These are phyloP conservation scores for Meriones psammophilus DNA, from an alignment of 2,797 vertebrate genomes.

Conservation along the genomic window DNA sequence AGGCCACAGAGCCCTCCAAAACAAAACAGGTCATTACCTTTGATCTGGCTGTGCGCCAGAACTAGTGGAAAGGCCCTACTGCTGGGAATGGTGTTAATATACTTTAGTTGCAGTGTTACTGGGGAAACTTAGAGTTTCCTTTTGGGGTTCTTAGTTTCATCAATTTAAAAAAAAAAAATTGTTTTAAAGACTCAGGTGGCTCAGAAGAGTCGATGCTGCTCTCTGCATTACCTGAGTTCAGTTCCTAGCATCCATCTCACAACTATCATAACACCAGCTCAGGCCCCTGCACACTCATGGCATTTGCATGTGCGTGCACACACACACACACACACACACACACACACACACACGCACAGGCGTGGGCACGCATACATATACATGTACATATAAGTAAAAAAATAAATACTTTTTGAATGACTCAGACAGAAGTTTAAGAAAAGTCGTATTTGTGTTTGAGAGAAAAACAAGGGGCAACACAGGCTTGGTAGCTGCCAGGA, in stretches of 20 bases:
- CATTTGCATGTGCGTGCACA: neutral
- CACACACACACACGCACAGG: neutral
- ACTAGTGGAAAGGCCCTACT: neutral
- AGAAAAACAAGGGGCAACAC: neutral
- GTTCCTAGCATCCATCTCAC: neutral
- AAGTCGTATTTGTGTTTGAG: neutral
- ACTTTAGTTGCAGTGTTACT: neutral
- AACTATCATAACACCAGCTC: neutral
- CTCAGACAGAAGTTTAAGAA: no score
- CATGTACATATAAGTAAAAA: neutral
- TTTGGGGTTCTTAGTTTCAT: neutral
- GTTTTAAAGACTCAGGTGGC: neutral
- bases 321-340: no score
- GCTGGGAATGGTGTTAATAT: neutral
- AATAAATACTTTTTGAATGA: no score
- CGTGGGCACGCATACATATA: neutral
- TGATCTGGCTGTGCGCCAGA: neutral
- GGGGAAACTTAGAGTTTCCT: neutral
- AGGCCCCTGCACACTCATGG: neutral
- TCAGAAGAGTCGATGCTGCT: neutral
- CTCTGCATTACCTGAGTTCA: neutral
- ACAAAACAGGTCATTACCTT: neutral
- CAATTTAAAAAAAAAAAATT: neutral
- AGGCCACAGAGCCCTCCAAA: neutral
- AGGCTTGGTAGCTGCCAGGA: neutral